Percentiles rank a stretch among this genome's conserved stretches.
Conservation (phyloP, 2,113 vertebrate species). For the Onychostruthus taczanowskii region DNA sequence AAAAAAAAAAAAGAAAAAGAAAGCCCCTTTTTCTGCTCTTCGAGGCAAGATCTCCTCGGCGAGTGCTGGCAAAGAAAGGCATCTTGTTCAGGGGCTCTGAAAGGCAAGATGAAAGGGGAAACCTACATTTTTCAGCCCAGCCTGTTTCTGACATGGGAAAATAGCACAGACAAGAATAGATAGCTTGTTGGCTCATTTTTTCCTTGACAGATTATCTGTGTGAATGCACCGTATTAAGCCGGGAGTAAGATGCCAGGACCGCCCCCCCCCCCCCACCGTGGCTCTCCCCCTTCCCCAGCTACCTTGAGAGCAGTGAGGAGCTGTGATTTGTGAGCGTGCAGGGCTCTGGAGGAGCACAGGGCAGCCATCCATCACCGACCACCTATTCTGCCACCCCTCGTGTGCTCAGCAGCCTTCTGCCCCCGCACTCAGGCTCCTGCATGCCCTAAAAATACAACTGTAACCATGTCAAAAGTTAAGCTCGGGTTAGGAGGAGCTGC, state of each 20-base stretch:
- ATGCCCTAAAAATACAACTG: background rate
- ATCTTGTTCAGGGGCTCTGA: conserved; percentile 73
- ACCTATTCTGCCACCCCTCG: background rate
- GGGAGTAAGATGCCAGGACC: conserved; percentile 45
- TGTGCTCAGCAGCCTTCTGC: background rate
- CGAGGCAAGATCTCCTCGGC: conserved; percentile 58
- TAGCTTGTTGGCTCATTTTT: conserved; percentile 72
- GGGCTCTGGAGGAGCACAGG: background rate
- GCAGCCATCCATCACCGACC: background rate
- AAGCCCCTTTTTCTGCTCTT: conserved; percentile 62
- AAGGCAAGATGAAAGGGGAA: conserved; percentile 75
- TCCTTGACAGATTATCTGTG: conserved; percentile 75
- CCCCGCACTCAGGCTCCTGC: background rate
- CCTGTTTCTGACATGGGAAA: conserved; percentile 79
- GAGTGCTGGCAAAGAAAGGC: conserved; percentile 72
- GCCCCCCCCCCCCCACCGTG: background rate
- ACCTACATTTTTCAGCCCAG: conserved; percentile 74
- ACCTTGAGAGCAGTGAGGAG: conserved; percentile 38
- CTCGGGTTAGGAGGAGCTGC: background rate
- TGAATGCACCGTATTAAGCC: conserved; percentile 58
- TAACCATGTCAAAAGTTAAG: background rate
- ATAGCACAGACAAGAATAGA: conserved; percentile 76
- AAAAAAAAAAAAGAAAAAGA: conserved; percentile 1
- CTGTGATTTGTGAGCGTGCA: background rate
- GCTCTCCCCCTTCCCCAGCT: conserved; percentile 5